Percentiles rank a stretch among this genome's conserved stretches.
phyloP scores from a whole-genome alignment of 1,140 invertebrate species.

The Ptiloglossa arizonensis region DNA sequence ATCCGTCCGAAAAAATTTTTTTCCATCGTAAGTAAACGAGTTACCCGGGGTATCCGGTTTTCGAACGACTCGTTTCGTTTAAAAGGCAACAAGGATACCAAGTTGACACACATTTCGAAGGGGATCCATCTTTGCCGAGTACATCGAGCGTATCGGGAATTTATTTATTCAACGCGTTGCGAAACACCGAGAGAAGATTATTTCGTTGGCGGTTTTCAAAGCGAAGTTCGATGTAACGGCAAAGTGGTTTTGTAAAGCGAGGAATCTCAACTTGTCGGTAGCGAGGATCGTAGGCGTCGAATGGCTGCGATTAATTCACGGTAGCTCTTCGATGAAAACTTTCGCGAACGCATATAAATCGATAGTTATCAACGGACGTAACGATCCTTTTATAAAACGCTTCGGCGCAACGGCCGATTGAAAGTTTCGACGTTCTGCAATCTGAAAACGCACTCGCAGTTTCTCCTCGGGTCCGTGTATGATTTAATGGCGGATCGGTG shows the following conservation, averaged over 20 bases:
- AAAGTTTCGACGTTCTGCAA: slow-evolving; percentile 17
- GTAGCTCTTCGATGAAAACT: not conserved
- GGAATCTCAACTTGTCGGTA: not conserved
- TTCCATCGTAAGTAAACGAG: no score
- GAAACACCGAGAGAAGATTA: no score
- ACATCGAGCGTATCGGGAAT: no score
- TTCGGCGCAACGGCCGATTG: not conserved
- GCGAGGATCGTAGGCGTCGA: not conserved
- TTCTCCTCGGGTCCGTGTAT: slow-evolving; percentile 23
- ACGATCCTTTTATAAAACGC: slow-evolving; percentile 18
- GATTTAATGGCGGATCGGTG: slow-evolving; percentile 41
- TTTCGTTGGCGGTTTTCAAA: not conserved
- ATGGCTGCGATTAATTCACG: not conserved
- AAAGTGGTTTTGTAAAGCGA: not conserved
- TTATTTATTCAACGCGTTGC: no score
- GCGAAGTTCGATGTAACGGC: no score
- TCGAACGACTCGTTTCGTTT: no score
- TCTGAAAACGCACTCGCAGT: slow-evolving; percentile 21
- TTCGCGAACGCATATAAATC: slow-evolving; percentile 4
- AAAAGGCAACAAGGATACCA: no score
- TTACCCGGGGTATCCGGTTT: no score
- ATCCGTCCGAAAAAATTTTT: no score
- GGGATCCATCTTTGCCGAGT: no score
- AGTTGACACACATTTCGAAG: no score
- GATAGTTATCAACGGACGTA: not conserved